phyloP scores from a whole-genome alignment of 1,140 invertebrate genomes.

The Zeugodacus cucurbitae region DNA sequence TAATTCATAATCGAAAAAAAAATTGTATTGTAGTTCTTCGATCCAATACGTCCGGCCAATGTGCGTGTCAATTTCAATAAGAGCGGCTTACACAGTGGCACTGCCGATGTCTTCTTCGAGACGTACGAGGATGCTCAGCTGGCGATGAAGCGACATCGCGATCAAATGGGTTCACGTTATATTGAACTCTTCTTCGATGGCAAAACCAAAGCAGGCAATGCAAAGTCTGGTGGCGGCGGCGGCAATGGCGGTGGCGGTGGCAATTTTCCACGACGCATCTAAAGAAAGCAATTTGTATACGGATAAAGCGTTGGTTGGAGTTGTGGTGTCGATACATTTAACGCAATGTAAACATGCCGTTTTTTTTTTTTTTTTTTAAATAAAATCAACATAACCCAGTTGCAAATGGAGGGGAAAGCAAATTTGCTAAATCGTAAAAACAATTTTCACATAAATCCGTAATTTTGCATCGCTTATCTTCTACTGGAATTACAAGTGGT shows the following conservation, averaged over 20 bases:
- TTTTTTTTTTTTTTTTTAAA: neutral
- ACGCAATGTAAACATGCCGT: neutral
- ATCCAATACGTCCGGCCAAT: constrained; percentile 61
- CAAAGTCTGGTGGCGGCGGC: constrained; percentile 40
- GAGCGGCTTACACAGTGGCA: constrained; percentile 88
- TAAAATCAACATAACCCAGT: neutral
- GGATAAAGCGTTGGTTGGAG: neutral
- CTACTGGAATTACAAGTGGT: neutral
- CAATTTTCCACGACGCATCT: constrained; percentile 37
- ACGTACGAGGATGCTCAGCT: constrained; percentile 80
- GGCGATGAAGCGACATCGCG: constrained; percentile 83
- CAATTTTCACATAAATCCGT: neutral
- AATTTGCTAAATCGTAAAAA: neutral
- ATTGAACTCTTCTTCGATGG: constrained; percentile 75
- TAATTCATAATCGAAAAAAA: neutral
- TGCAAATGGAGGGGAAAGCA: neutral
- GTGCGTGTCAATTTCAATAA: constrained; percentile 64
- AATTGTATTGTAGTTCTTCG: constrained; percentile 56
- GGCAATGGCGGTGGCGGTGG: constrained; percentile 43
- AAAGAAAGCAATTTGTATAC: neutral
- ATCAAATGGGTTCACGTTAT: constrained; percentile 90
- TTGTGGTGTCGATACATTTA: neutral
- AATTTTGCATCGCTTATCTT: neutral
- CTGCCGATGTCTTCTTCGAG: constrained; percentile 88
- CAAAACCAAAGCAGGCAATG: constrained; percentile 51